Evolutionary conservation across 2,888 invertebrate genomes (phyloP), one percentile per base, ranked within the genome.

Genomic region (Busseola fusca): DNA sequence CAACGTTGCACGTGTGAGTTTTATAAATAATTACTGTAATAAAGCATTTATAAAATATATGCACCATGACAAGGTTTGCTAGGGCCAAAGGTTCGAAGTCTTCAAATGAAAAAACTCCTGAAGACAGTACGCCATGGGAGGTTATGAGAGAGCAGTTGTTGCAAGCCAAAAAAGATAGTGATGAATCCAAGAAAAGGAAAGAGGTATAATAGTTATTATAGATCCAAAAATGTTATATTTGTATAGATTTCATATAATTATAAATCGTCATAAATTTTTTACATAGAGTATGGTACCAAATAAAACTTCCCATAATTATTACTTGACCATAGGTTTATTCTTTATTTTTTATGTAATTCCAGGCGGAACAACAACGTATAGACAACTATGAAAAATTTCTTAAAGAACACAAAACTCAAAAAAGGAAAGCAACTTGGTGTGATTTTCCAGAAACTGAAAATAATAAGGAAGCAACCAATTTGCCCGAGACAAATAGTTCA

Each of bases 11-110:
- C 73, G 72, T 72, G 72, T 10, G 3, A 12, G 10, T 6, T 14
- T 25, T 25, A 5, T 5, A 60, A 14, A 12, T 14, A 21, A 21
- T 25, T 48, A 48, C 1, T 21, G 0, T 25, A 48, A 0, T 25
- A 45, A 5, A 56, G 42, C 12, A 16, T 42, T 21, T 45, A n/a
- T 25, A 30, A 7, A 75, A 30, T 59, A 1, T 48, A 54, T 1
- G 40, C 25, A 84, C 40, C 40, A 98, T 98, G 98, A 97, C 97
- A 9, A 94, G 98, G 82, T 98, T 97, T 94, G 97, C 98, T 40
- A 94, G 98, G 91, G 97, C 97, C 0, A 97, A 96, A 88, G 97
- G 98, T 50, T 97, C 97, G 0, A 98, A 97, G 91, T 93, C 97
- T 9, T 97, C 97, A 5, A 98, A 98, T 87, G 97, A 97, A 88